Base-by-base conservation (phyloP, 2,113 vertebrate genomes). In the Bambusicola thoracicus region DNA sequence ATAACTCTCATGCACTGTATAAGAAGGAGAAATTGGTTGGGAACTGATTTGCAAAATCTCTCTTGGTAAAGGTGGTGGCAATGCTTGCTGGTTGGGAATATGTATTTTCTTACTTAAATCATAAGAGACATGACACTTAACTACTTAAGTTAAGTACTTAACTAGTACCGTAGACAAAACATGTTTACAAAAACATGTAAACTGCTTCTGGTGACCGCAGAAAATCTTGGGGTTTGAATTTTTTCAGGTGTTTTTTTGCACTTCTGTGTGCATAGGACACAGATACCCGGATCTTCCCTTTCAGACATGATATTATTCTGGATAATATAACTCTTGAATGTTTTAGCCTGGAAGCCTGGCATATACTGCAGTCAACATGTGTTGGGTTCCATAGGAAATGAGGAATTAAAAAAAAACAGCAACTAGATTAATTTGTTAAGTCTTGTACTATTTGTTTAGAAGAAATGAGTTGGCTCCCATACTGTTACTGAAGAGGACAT, bases 221-320 rank as follows among this genome's bases (percentile, higher is more conserved):
- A 74, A 59, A 68, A 36, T 62, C 21, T 46, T 51, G 32, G 8
- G 6, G 48, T 89, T 81, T 49, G 3, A 4, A 58, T 58, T 58
- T n/a, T 55, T 18, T 55, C 19, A 24, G 38, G 17, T 36, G 12
- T 4, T 62, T 81, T 92, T 90, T 69, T 34, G 53, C 6, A 80
- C 10, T 7, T 12, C 13, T 2, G 0, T 6, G 7, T 30, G 29
- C 13, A 5, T 22, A n/a, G 5, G 44, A 8, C 43, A 44, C 2
- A 27, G 30, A 15, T 53, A 21, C 9, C 15, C 41, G 22, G 22
- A 6, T n/a, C 17, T n/a, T 24, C 5, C 27, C 30, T 58, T 44
- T 51, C 12, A 56, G 11, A 82, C 1, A 3, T 51, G 36, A 40
- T 29, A 40, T 85, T 8, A 32, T 73, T 76, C 20, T 11, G 7